These are phyloP conservation scores for Microdon myrmicae DNA, from an alignment of 2,888 invertebrate genomes.

Conservation along the genomic window DNA sequence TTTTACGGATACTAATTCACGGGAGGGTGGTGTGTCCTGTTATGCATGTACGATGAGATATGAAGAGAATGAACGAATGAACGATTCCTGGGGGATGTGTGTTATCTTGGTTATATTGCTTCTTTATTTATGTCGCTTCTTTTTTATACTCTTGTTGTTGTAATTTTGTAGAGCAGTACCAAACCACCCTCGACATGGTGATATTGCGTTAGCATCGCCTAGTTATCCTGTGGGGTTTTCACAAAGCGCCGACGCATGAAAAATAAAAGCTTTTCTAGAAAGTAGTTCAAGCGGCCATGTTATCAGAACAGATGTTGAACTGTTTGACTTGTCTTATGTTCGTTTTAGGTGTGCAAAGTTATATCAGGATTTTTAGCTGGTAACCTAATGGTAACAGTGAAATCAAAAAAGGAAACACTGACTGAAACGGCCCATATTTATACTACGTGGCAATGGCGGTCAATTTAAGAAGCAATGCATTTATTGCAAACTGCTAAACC, in stretches of 20 bases:
- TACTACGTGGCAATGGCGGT: too few species aligned
- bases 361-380: too few species aligned
- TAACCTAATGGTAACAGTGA: too few species aligned
- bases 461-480: too few species aligned
- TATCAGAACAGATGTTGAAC: conserved; percentile 4
- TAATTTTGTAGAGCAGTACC: conserved; percentile 28
- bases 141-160: conserved; percentile 1
- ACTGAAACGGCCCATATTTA: too few species aligned
- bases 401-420: too few species aligned
- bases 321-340: conserved; percentile 28
- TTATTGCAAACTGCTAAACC: too few species aligned
- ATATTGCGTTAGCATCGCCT: conserved; percentile 35
- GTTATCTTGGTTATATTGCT: conserved; percentile 44
- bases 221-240: conserved; percentile 45
- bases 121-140: conserved; percentile 8
- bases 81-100: conserved; percentile 49
- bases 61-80: conserved; percentile 33
- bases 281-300: conserved; percentile 30
- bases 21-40: conserved; percentile 30
- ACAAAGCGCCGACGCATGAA: conserved; percentile 28
- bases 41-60: conserved; percentile 41
- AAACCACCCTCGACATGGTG: conserved; percentile 28
- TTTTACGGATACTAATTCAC: conserved; percentile 37
- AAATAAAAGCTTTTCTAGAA: conserved; percentile 18
- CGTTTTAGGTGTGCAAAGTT: too few species aligned